Base-by-base conservation (phyloP, 2,888 invertebrate species). In the Melipona bicolor region DNA sequence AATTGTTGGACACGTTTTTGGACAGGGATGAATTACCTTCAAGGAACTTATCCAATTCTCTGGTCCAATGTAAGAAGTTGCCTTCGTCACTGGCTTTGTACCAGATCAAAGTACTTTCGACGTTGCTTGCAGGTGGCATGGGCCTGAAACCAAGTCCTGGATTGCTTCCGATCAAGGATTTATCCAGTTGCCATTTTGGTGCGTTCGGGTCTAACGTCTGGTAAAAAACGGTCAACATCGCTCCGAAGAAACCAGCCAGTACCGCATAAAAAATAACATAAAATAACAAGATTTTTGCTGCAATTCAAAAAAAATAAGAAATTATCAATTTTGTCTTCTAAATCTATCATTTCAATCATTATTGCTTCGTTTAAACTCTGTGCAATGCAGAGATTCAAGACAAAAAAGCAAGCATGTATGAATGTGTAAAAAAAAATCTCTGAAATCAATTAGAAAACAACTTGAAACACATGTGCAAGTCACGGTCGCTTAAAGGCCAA, bases 121-220 rank as follows among this genome's bases (percentile, higher is more conserved):
- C 98, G 95, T 98, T 98, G 83, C 96, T 96, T 92, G 97, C 97
- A 91, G 98, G 97, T 89, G 98, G 98, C 97, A 98, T 98, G 87
- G 99, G 99, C 94, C 99, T 96, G 96, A 99, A 99, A 89, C 99
- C 99, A 93, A 99, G 96, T 93, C 99, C 99, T 95, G 99, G 99
- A 96, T 99, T 99, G 93, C 96, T 97, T 88, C 99, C 99, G 93
- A 99, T 99, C 92, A 99, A 95, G 68, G 98, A 98, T 84, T 96
- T 95, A 32, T 97, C 97, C 94, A 97, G 95, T 95, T 97, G 97
- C 98, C 98, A 99, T 94, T 98, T 98, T 27, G 99, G 99, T 94
- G 96, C 96, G 93, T 97, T 97, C 89, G 96, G 95, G 94, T 98
- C 97, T 95, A 99, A 95, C 75, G 99, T 99, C 95, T 98, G 98